phyloP scores from a whole-genome alignment of 2,113 vertebrate species.

The Smithornis capensis region DNA sequence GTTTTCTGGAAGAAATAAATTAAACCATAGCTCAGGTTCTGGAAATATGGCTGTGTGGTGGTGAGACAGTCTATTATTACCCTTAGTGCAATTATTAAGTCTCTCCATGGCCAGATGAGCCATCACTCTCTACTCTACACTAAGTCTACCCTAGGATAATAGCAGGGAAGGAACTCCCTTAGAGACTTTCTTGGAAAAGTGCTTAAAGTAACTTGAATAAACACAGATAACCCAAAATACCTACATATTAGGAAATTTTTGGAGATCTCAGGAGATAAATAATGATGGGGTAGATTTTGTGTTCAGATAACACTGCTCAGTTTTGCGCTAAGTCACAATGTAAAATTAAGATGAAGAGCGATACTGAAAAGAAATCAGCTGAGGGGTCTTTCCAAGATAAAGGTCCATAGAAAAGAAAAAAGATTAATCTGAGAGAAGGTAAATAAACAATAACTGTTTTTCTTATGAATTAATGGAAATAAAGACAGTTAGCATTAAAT shows the following conservation, averaged over 20 bases:
- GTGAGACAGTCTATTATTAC: accelerated
- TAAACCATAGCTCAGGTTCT: accelerated
- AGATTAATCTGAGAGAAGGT: background rate
- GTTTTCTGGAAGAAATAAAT: background rate
- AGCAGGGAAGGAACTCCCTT: background rate
- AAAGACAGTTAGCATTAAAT: background rate
- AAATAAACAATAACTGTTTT: background rate
- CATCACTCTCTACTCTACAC: accelerated
- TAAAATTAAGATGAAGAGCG: background rate
- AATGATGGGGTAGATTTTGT: background rate
- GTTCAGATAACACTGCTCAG: background rate
- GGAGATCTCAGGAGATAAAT: background rate
- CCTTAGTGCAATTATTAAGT: background rate
- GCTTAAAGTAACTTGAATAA: background rate
- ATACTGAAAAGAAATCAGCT: background rate
- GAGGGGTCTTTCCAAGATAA: background rate
- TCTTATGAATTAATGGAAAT: background rate
- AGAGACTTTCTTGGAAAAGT: background rate
- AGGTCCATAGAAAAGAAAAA: background rate
- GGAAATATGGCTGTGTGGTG: accelerated
- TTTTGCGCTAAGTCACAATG: background rate
- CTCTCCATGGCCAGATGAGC: background rate
- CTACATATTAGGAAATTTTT: background rate
- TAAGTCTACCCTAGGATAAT: background rate
- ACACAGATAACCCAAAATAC: background rate